These are phyloP conservation scores for Galemys pyrenaicus DNA, from an alignment of 2,113 vertebrate genomes.

Conservation along the genomic window DNA sequence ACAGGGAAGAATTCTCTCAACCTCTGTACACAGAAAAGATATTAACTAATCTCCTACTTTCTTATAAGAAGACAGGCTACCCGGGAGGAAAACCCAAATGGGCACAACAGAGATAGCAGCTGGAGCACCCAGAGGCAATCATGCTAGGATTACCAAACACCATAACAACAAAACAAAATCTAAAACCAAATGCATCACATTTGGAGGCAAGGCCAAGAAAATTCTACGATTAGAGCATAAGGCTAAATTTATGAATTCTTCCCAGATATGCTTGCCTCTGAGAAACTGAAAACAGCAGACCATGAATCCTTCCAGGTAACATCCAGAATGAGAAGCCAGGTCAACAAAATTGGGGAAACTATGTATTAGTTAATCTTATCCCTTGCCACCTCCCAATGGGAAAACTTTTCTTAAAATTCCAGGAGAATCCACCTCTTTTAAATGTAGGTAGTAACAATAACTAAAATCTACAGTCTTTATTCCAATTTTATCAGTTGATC, in stretches of 20 bases:
- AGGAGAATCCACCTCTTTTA: not conserved
- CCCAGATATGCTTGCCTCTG: too few species aligned
- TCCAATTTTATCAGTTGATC: not conserved
- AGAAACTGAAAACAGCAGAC: not conserved
- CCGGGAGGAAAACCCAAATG: not conserved
- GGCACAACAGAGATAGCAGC: not conserved
- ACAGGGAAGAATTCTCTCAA: not conserved
- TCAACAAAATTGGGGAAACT: not conserved
- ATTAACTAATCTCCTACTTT: not conserved
- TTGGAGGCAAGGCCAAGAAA: too few species aligned
- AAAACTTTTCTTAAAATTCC: not conserved
- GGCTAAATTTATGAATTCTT: not conserved
- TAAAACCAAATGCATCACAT: not conserved
- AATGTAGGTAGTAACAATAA: not conserved
- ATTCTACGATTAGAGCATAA: not conserved
- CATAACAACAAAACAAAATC: not conserved
- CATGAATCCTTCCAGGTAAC: not conserved
- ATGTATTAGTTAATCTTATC: too few species aligned
- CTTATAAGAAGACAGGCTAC: not conserved
- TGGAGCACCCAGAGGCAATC: too few species aligned
- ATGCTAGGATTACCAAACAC: too few species aligned
- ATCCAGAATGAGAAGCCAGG: not conserved
- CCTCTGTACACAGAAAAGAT: accelerated
- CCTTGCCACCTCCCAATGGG: accelerated
- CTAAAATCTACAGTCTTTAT: not conserved